Conservation (phyloP, 53 echinoderm and acorn worm species). For the Temnopleurus reevesii region DNA sequence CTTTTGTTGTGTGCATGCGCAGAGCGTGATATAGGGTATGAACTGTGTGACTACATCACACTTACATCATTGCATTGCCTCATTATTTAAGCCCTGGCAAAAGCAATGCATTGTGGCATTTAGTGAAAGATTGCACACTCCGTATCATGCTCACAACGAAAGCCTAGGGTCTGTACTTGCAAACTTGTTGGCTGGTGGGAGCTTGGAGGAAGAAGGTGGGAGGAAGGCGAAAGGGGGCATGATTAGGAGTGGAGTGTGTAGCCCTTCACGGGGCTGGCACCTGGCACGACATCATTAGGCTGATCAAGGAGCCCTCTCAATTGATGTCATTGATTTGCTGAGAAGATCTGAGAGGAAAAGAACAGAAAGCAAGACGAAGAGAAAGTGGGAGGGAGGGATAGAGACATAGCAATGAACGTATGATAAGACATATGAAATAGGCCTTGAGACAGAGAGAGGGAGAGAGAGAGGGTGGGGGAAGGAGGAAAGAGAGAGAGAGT, state of each 20-base stretch:
- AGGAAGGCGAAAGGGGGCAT: not conserved
- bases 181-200: not conserved
- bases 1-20: no score
- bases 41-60: no score
- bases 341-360: no score
- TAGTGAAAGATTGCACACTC: no score
- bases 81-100: no score
- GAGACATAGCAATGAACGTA: not conserved
- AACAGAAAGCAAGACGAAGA: not conserved
- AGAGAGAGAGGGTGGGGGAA: not conserved
- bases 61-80: no score
- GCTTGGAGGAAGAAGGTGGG: no score
- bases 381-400: not conserved
- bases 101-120: no score
- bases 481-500: not conserved
- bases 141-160: no score
- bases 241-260: not conserved
- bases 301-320: not conserved
- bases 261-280: not conserved
- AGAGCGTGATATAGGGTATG: no score
- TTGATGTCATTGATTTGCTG: not conserved
- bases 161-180: no score
- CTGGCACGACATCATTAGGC: not conserved
- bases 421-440: not conserved
- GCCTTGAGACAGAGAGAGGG: not conserved